A percentile compares a stretch with the other conserved stretches of the same genome.
Evolutionary conservation across 1,140 invertebrate species (phyloP).

Genomic region (Anagrus nilaparvatae): DNA sequence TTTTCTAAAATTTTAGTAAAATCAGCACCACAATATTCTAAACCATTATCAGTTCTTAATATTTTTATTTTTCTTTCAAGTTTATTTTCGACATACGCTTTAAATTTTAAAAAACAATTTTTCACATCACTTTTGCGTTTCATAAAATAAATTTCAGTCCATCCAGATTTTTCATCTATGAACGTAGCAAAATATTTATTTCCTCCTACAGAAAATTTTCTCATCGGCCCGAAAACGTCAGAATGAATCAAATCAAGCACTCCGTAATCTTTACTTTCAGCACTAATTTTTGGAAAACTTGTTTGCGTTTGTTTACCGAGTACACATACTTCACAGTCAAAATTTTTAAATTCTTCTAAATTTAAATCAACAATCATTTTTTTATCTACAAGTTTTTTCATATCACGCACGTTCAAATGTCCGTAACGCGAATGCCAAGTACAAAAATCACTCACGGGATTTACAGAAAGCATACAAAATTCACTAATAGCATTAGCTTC

Average conservation of each 20-base stretch:
- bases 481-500: neutral
- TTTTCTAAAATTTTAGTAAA: slow-evolving; percentile 2
- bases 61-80: slow-evolving; percentile 8
- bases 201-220: slow-evolving; percentile 13
- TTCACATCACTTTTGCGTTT: slow-evolving; percentile 11
- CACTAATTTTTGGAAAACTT: slow-evolving; percentile 5
- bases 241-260: slow-evolving; percentile 14
- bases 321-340: slow-evolving; percentile 6
- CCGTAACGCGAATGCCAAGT: slow-evolving; percentile 11
- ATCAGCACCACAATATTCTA: slow-evolving; percentile 3
- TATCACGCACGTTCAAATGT: slow-evolving; percentile 9
- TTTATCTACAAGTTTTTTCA: slow-evolving; percentile 4
- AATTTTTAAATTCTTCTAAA: neutral
- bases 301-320: neutral
- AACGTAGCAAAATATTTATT: slow-evolving; percentile 16
- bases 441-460: neutral
- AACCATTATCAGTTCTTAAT: slow-evolving; percentile 8
- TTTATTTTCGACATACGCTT: slow-evolving; percentile 5
- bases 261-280: neutral
- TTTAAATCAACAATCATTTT: slow-evolving; percentile 4
- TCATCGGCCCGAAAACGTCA: slow-evolving; percentile 24
- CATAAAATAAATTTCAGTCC: slow-evolving; percentile 19
- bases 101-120: slow-evolving; percentile 9
- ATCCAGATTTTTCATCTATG: too few relatives aligned
- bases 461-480: too few relatives aligned